Evolutionary conservation across 2,797 vertebrate species (phyloP).

Genomic region (Takifugu ocellatus): DNA sequence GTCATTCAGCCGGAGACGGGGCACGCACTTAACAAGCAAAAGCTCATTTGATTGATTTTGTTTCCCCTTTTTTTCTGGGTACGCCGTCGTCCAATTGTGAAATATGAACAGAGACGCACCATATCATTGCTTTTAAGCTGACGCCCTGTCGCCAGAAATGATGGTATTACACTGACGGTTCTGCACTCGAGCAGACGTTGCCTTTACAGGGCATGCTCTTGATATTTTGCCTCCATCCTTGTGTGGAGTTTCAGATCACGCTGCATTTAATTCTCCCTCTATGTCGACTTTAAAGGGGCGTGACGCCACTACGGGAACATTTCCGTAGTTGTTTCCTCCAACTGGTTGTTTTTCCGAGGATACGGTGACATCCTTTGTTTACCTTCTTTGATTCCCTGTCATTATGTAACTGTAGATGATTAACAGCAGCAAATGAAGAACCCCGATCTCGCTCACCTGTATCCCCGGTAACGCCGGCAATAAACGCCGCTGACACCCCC

Average conservation of each 20-base stretch:
- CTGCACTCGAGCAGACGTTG: conserved; percentile 45
- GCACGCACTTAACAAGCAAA: conserved; percentile 68
- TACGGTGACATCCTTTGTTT: background rate
- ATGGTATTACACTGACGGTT: conserved; percentile 65
- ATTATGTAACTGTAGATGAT: conserved; percentile 9
- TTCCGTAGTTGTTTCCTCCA: conserved; percentile 15
- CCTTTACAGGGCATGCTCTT: conserved; percentile 28
- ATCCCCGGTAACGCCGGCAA: conserved; percentile 39
- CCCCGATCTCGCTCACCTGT: conserved; percentile 7
- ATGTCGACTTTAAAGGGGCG: too few relatives aligned
- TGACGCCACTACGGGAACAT: background rate
- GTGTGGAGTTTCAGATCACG: conserved; percentile 10
- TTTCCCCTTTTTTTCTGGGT: conserved; percentile 47
- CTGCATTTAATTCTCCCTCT: background rate
- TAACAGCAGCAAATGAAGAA: conserved; percentile 8
- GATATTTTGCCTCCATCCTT: conserved; percentile 33
- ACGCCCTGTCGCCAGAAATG: conserved; percentile 70
- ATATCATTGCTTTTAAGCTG: conserved; percentile 64
- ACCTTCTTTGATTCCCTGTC: background rate
- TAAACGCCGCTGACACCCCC: conserved; percentile 36
- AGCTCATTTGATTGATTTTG: conserved; percentile 76
- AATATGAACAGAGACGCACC: conserved; percentile 63
- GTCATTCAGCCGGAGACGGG: conserved; percentile 67
- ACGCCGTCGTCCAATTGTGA: conserved; percentile 49
- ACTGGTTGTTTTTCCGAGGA: conserved; percentile 7